Evolutionary conservation across 2,888 invertebrate genomes (phyloP).

Genomic region (Oligia strigilis): DNA sequence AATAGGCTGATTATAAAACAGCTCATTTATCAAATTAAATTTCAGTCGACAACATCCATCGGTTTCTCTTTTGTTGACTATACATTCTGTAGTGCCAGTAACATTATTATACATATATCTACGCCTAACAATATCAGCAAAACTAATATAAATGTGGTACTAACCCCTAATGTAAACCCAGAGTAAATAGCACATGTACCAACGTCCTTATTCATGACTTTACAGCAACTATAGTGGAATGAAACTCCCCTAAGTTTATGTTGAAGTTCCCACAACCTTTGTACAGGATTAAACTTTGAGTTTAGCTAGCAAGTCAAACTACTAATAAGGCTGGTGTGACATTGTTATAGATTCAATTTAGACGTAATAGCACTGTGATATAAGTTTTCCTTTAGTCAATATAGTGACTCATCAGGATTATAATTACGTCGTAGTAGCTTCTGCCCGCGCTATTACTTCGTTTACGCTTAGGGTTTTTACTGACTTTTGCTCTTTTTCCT

Average conservation of each 20-base stretch:
- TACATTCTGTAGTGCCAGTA: background rate
- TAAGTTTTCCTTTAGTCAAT: background rate
- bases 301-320: slow-evolving; percentile 53
- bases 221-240: slow-evolving; percentile 61
- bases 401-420: too few species aligned
- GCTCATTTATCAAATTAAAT: too few species aligned
- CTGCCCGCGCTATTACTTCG: too few species aligned
- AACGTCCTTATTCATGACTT: slow-evolving; percentile 69
- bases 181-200: slow-evolving; percentile 76
- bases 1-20: too few species aligned
- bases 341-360: slow-evolving; percentile 22
- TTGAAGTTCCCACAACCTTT: slow-evolving; percentile 69
- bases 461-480: too few species aligned
- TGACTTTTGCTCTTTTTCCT: too few species aligned
- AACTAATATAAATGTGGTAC: slow-evolving; percentile 30
- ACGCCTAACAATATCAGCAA: background rate
- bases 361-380: background rate
- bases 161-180: slow-evolving; percentile 73
- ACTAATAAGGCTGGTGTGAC: slow-evolving; percentile 45
- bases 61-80: too few species aligned
- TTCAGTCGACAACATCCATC: too few species aligned
- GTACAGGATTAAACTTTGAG: slow-evolving; percentile 71
- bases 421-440: too few species aligned
- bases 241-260: slow-evolving; percentile 70
- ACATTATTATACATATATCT: background rate